phyloP scores from a whole-genome alignment of 2,888 invertebrate genomes.

The Sphecodes monilicornis region DNA sequence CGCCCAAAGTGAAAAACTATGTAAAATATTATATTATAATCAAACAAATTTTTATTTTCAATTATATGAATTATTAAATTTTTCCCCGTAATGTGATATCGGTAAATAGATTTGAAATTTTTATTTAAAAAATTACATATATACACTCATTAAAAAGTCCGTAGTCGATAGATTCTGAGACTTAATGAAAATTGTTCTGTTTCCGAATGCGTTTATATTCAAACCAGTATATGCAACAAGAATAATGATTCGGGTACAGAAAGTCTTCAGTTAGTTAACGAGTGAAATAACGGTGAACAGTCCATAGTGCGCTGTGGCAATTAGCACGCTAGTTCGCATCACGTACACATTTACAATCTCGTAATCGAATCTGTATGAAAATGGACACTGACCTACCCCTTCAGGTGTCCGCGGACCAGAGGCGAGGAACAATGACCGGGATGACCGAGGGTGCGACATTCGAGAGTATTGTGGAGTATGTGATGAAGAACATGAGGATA shows the following conservation, averaged over 20 bases:
- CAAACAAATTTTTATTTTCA: no score
- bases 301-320: not conserved
- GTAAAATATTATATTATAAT: no score
- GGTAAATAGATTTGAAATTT: no score
- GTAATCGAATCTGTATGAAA: conserved; percentile 7
- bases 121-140: no score
- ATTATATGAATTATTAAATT: no score
- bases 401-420: conserved; percentile 2
- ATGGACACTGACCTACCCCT: conserved; percentile 5
- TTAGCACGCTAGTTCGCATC: not conserved
- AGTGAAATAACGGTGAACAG: not conserved
- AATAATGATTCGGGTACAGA: not conserved
- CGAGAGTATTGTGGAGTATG: conserved; percentile 77
- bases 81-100: no score
- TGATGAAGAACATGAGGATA: conserved; percentile 74
- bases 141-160: no score
- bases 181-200: no score
- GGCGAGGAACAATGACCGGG: conserved; percentile 29
- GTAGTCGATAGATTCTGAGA: no score
- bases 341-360: not conserved
- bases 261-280: not conserved
- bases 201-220: no score
- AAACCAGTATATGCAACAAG: no score
- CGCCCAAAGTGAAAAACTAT: no score
- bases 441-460: conserved; percentile 74